These are phyloP conservation scores for Encarsia formosa DNA, from an alignment of 2,888 invertebrate species.

Conservation along the genomic window DNA sequence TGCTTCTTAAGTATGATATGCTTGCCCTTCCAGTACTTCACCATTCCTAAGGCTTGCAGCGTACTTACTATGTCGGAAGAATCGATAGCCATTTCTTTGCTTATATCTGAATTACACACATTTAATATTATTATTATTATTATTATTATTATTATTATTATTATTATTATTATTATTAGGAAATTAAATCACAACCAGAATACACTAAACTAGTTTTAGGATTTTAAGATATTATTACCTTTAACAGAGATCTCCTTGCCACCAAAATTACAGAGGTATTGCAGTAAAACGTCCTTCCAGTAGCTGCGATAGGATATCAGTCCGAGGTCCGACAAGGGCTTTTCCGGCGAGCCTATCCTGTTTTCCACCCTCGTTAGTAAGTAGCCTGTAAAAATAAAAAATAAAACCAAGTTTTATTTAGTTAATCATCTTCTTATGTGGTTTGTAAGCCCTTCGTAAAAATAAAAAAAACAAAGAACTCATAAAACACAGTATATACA, in stretches of 20 bases:
- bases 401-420: too few species aligned
- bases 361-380: conserved; percentile 91
- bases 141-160: too few species aligned
- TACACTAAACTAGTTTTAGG: too few species aligned
- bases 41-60: conserved; percentile 90
- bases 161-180: too few species aligned
- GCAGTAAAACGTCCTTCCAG: conserved; percentile 95
- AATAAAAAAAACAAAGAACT: too few species aligned
- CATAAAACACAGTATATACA: too few species aligned
- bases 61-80: conserved; percentile 98
- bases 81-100: conserved; percentile 91
- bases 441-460: too few species aligned
- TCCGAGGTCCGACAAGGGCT: conserved; percentile 95
- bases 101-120: too few species aligned
- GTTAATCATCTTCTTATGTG: too few species aligned
- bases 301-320: conserved; percentile 96
- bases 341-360: conserved; percentile 99
- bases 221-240: conserved; percentile 55
- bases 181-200: too few species aligned
- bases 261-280: conserved; percentile 83
- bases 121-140: too few species aligned
- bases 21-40: conserved; percentile 99
- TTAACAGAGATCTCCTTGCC: conserved; percentile 88
- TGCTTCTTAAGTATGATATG: conserved; percentile 93
- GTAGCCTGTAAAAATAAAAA: conserved; percentile 70